Evolutionary conservation across 2,888 invertebrate species (phyloP), one percentile per base, ranked within the genome.

Genomic region (Eueremaeus valkanovi): DNA sequence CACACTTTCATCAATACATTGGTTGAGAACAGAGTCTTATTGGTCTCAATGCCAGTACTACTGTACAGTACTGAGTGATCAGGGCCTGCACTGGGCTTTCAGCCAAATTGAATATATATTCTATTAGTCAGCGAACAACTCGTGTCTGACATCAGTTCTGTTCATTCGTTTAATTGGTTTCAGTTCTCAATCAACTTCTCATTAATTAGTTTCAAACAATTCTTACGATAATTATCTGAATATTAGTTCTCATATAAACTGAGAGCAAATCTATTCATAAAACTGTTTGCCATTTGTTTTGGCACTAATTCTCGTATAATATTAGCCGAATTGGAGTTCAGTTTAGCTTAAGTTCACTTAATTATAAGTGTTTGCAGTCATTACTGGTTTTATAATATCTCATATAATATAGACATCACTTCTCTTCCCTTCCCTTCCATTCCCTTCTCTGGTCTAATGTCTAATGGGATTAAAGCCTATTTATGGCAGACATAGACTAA

Each of bases 321-420:
- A 18, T 45, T 18, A 45, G 13, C 11, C 11, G 13, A 45, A 45
- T 45, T 18, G 13, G 3, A 45, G 45, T 45, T 18, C 16, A 45
- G 16, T 45, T 16, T 21, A 21, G 21, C 51, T 5, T 21, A 21
- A 51, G 21, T 51, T 51, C 51, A 51, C 8, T 51, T 51, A 21
- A 51, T 51, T 51, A 51, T 51, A 21, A 51, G 51, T n/a, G 21
- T 51, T 51, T 51, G 51, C 36, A 51, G 51, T 51, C 51, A 51
- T 51, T 51, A 51, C 2, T 45, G 16, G 45, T 45, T 51, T 51
- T n/a, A 51, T 51, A 51, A 51, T 21, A 51, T 13, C 45, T 45
- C 16, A 45, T 45, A 45, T 45, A 45, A 36, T 8, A 11, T 36
- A 11, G 6, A 8, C 6, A 8, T 36, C 5, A 36, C 11, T 36